Percentiles rank a stretch among this genome's conserved stretches.
Conservation (phyloP, 2,113 vertebrate species). For the Oreochromis tanganicae region DNA sequence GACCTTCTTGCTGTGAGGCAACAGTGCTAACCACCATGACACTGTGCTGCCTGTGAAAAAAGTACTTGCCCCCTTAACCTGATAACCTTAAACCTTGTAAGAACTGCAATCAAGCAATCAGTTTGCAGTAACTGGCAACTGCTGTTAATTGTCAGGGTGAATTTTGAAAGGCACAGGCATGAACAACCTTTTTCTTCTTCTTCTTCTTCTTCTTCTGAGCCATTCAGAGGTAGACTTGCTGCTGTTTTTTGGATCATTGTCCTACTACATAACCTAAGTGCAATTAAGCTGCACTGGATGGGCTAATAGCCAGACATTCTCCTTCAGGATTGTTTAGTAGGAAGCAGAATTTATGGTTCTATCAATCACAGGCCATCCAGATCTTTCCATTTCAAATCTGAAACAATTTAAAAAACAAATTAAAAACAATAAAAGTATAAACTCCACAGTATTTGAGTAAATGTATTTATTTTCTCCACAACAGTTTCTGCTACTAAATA, state of each 20-base stretch:
- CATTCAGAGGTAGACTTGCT: neutral
- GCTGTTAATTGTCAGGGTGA: neutral
- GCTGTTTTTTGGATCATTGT: neutral
- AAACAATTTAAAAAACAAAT: neutral
- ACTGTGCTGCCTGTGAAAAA: neutral
- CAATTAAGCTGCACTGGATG: neutral
- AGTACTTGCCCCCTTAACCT: accelerated
- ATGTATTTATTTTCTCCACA: neutral
- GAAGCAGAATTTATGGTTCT: neutral
- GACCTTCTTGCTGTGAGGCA: neutral
- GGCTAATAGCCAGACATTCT: neutral
- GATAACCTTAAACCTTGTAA: neutral
- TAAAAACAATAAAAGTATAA: neutral
- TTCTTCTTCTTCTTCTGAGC: neutral
- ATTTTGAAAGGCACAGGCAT: neutral
- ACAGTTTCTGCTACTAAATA: neutral
- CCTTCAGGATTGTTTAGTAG: neutral
- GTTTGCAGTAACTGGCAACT: neutral
- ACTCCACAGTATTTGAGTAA: neutral
- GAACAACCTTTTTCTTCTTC: neutral
- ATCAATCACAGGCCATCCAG: accelerated
- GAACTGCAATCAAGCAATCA: neutral
- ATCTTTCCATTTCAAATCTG: neutral
- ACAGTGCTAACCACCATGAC: neutral
- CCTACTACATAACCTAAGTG: neutral